Conservation (phyloP, 1,140 invertebrate species). For the Drusus annulatus region DNA sequence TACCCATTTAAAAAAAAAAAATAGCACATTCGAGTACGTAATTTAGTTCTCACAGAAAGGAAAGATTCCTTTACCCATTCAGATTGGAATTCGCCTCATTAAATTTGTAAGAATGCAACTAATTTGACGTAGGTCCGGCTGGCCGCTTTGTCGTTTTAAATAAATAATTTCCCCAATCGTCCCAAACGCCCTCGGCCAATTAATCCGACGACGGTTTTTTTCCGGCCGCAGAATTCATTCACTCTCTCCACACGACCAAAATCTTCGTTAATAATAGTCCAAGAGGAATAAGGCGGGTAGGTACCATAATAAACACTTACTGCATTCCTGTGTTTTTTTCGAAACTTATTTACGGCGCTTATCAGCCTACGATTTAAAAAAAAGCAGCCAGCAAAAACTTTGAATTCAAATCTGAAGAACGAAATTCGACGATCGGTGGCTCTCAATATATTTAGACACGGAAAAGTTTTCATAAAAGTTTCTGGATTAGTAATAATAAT, state of each 20-base stretch:
- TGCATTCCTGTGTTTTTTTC: slow-evolving; percentile 48
- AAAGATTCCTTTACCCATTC: background rate
- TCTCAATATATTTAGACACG: slow-evolving; percentile 22
- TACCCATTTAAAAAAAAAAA: no score
- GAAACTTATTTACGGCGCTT: slow-evolving; percentile 34
- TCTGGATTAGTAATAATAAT: no score
- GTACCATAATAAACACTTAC: slow-evolving; percentile 44
- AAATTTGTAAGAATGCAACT: background rate
- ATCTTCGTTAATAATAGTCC: no score
- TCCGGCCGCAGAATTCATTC: slow-evolving; percentile 6
- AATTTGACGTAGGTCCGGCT: slow-evolving; percentile 29
- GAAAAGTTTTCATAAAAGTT: no score
- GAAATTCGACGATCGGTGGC: slow-evolving; percentile 1
- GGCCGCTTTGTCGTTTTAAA: background rate
- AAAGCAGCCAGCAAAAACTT: slow-evolving; percentile 15
- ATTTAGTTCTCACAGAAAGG: no score
- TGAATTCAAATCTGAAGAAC: slow-evolving; percentile 37
- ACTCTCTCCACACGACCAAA: slow-evolving; percentile 22
- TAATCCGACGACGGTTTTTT: slow-evolving; percentile 21
- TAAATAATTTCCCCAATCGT: background rate
- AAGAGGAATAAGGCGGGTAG: slow-evolving; percentile 12
- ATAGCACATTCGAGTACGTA: no score
- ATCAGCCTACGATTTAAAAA: slow-evolving; percentile 35
- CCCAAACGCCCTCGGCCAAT: slow-evolving; percentile 6
- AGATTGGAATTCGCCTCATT: slow-evolving; percentile 15